These are phyloP conservation scores for Falco columbarius DNA, from an alignment of 2,797 vertebrate species.

Conservation along the genomic window DNA sequence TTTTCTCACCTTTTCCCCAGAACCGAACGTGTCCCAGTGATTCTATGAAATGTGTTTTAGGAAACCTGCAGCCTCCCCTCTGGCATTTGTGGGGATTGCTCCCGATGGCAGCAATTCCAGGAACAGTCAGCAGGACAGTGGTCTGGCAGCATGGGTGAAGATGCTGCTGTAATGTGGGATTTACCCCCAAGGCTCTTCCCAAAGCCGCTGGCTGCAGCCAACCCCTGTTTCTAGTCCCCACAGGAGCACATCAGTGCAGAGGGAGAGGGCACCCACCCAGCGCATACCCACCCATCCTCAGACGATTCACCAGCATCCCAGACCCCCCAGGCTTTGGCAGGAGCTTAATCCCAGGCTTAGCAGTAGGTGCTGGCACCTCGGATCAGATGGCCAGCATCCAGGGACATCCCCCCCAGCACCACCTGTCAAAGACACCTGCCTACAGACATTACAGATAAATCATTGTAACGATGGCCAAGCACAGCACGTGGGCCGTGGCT, in stretches of 20 bases:
- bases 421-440: background rate
- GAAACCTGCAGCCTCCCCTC: background rate
- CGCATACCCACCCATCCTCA: accelerated
- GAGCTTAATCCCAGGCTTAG: background rate
- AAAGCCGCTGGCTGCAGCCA: background rate
- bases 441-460: background rate
- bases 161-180: background rate
- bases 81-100: background rate
- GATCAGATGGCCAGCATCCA: background rate
- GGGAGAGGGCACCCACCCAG: background rate
- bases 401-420: background rate
- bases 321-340: background rate
- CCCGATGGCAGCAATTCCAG: background rate
- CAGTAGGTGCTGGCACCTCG: accelerated
- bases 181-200: background rate
- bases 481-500: accelerated
- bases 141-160: background rate
- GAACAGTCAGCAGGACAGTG: background rate
- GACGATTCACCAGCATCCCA: accelerated
- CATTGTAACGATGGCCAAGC: accelerated
- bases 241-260: background rate
- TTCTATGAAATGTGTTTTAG: background rate
- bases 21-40: background rate
- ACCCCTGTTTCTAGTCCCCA: background rate
- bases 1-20: background rate